phyloP scores from a whole-genome alignment of 2,113 vertebrate genomes.

The Mus pahari region DNA sequence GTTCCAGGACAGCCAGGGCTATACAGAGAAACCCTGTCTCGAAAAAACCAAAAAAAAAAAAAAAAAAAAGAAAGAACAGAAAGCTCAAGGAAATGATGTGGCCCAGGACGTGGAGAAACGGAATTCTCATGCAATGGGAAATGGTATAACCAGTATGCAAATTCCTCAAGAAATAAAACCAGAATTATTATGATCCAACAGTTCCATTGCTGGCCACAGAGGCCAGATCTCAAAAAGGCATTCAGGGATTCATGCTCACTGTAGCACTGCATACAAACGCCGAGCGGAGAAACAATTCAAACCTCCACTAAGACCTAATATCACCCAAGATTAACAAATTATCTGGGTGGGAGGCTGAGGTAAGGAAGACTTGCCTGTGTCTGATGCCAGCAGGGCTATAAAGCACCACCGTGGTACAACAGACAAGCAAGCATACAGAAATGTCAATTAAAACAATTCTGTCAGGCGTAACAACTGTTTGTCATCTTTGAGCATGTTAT shows the following conservation, averaged over 20 bases:
- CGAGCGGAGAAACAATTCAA: neutral
- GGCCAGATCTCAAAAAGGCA: neutral
- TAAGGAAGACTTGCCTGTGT: neutral
- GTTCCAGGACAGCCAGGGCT: too few relatives aligned
- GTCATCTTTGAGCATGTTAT: neutral
- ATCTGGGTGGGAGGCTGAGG: too few relatives aligned
- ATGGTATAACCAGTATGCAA: neutral
- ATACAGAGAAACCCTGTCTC: too few relatives aligned
- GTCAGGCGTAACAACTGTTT: neutral
- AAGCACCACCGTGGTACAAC: too few relatives aligned
- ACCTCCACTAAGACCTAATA: neutral
- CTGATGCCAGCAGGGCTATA: neutral
- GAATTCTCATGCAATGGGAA: neutral
- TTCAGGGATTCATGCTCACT: too few relatives aligned
- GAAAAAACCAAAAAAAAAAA: too few relatives aligned
- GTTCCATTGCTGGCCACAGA: neutral
- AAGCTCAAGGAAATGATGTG: neutral
- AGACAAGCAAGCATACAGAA: too few relatives aligned
- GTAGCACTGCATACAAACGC: neutral
- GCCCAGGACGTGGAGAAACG: neutral
- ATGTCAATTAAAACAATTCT: neutral
- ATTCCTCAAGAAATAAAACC: neutral
- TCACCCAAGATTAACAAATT: neutral
- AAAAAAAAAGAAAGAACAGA: neutral
- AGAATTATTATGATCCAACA: neutral